Conservation (phyloP, 2,888 invertebrate species). For the Catocala fraxini region DNA sequence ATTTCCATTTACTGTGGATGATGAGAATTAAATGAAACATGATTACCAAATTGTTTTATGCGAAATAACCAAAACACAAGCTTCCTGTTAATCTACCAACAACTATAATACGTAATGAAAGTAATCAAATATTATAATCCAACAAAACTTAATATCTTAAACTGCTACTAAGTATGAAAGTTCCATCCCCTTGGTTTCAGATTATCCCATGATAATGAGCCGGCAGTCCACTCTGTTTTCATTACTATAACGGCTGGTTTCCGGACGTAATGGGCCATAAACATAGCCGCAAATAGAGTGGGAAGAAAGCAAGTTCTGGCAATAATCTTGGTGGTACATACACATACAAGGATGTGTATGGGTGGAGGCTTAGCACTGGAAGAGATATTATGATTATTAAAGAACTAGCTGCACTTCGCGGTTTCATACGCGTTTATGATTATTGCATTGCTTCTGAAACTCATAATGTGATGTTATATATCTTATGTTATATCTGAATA, state of each 20-base stretch:
- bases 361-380: background rate
- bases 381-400: background rate
- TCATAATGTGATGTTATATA: too few relatives aligned
- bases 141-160: slow-evolving; percentile 50
- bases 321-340: slow-evolving; percentile 63
- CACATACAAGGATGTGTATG: background rate
- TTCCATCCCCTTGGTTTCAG: slow-evolving; percentile 57
- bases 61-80: slow-evolving; percentile 10
- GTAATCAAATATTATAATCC: slow-evolving; percentile 47
- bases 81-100: slow-evolving; percentile 12
- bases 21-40: too few relatives aligned
- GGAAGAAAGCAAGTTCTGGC: slow-evolving; percentile 71
- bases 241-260: slow-evolving; percentile 80
- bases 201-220: slow-evolving; percentile 83
- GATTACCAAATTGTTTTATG: too few relatives aligned
- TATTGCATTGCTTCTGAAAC: too few relatives aligned
- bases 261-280: slow-evolving; percentile 81
- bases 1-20: too few relatives aligned
- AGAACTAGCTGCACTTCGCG: too few relatives aligned
- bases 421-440: too few relatives aligned
- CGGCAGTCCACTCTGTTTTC: slow-evolving; percentile 79
- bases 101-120: slow-evolving; percentile 35
- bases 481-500: too few relatives aligned
- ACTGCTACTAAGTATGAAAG: slow-evolving; percentile 51
- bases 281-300: slow-evolving; percentile 78